These are phyloP conservation scores for Scalopus aquaticus DNA, from an alignment of 2,113 vertebrate species.

Conservation along the genomic window DNA sequence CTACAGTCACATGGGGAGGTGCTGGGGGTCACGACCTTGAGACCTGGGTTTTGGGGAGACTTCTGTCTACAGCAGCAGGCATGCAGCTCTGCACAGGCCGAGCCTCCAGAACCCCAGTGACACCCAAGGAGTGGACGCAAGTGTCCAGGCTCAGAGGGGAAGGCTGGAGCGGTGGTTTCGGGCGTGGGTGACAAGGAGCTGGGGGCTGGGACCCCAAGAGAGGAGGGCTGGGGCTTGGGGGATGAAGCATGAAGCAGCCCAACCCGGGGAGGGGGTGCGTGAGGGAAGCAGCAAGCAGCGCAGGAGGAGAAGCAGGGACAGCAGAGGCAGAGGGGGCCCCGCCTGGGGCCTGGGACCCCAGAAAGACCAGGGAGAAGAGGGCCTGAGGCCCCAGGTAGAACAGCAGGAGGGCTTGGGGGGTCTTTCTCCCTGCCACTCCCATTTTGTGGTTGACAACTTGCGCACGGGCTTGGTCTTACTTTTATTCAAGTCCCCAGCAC, in stretches of 20 bases:
- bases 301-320: neutral
- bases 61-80: rapidly evolving
- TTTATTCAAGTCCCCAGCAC: neutral
- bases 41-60: rapidly evolving
- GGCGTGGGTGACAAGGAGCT: neutral
- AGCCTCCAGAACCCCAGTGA: neutral
- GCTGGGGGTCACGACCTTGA: too few relatives aligned
- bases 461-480: neutral
- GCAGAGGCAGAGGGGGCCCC: too few relatives aligned
- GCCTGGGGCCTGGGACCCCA: too few relatives aligned
- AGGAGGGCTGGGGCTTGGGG: rapidly evolving
- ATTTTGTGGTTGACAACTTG: rapidly evolving
- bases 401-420: too few relatives aligned
- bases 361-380: too few relatives aligned
- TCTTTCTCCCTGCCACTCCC: rapidly evolving
- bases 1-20: neutral
- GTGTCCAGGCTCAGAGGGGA: neutral
- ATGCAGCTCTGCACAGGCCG: rapidly evolving
- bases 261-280: rapidly evolving
- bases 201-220: rapidly evolving
- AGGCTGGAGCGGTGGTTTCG: neutral
- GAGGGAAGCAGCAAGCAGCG: neutral
- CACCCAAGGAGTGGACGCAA: neutral
- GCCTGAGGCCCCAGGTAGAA: too few relatives aligned
- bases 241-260: too few relatives aligned